Evolutionary conservation across 1,140 invertebrate genomes (phyloP).

Genomic region (Rhopalosiphum maidis): DNA sequence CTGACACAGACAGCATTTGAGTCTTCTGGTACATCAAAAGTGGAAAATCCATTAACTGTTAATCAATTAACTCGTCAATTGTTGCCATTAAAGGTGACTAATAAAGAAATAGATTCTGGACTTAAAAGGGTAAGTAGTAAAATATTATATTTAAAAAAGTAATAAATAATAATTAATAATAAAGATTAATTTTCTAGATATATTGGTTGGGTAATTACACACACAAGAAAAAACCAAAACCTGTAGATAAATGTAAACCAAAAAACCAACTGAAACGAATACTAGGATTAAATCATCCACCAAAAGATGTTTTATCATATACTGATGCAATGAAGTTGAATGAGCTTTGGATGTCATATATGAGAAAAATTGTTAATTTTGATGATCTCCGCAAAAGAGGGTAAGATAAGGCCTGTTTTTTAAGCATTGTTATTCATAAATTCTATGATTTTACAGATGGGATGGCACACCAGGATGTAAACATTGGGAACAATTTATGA

Average conservation of each 20-base stretch:
- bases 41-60: conserved; percentile 24
- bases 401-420: not conserved
- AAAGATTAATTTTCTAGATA: not conserved
- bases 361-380: conserved; percentile 42
- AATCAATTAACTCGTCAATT: conserved; percentile 24
- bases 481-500: conserved; percentile 69
- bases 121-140: conserved; percentile 6
- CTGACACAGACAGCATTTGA: not conserved
- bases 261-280: conserved; percentile 47
- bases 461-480: conserved; percentile 63
- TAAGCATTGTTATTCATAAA: not conserved
- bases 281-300: conserved; percentile 35
- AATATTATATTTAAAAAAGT: not conserved
- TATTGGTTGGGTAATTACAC: conserved; percentile 40
- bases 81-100: conserved; percentile 29
- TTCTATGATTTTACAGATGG: conserved; percentile 52
- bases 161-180: not conserved
- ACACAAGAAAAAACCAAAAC: conserved; percentile 26
- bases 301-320: conserved; percentile 50
- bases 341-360: conserved; percentile 41
- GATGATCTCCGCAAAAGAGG: conserved; percentile 36
- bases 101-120: conserved; percentile 41
- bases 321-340: conserved; percentile 37
- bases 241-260: not conserved
- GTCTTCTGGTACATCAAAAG: not conserved